Conservation (phyloP, 2,797 vertebrate genomes). For the Aquila chrysaetos region DNA sequence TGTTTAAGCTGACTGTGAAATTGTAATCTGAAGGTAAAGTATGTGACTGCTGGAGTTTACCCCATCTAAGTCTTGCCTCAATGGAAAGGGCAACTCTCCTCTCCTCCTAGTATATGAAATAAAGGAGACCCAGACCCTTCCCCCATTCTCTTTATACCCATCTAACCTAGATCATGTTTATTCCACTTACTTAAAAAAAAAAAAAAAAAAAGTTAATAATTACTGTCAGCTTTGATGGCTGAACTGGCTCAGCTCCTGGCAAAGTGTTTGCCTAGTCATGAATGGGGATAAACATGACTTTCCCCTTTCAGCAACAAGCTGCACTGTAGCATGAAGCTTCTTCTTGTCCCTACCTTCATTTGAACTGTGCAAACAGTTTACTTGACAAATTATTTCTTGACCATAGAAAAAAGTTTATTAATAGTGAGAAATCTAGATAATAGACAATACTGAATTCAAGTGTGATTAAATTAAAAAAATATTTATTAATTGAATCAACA, state of each 20-base stretch:
- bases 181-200: background rate
- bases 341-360: background rate
- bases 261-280: background rate
- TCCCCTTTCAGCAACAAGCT: background rate
- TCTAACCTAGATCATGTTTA: background rate
- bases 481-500: background rate
- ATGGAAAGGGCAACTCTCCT: background rate
- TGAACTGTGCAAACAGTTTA: background rate
- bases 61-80: background rate
- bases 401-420: background rate
- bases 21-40: background rate
- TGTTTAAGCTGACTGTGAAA: background rate
- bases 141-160: background rate
- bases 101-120: background rate
- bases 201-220: background rate
- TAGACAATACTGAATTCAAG: background rate
- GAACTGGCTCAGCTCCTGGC: background rate
- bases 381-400: background rate
- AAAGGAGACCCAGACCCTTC: background rate
- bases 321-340: background rate
- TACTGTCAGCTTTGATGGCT: background rate
- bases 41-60: background rate
- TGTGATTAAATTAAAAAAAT: background rate
- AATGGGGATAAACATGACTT: background rate
- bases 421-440: background rate